Conservation (phyloP, 2,888 invertebrate genomes). For the Zaprionus obscuricornis region DNA sequence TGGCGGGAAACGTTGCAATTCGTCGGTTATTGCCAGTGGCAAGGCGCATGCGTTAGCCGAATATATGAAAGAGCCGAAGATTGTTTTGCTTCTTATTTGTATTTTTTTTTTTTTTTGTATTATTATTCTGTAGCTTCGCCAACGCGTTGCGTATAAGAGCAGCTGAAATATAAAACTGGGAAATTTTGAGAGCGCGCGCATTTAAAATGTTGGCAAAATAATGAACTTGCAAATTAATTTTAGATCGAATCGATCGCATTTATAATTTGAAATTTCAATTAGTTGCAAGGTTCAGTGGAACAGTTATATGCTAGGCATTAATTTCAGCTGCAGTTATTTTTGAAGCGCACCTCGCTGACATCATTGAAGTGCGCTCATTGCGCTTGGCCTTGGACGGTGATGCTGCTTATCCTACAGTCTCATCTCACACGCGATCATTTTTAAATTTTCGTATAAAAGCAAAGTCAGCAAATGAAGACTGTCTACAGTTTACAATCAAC, state of each 20-base stretch:
- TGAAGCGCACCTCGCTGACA: too few relatives aligned
- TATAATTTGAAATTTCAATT: slow-evolving; percentile 37
- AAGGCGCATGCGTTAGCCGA: slow-evolving; percentile 58
- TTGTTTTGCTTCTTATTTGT: slow-evolving; percentile 6
- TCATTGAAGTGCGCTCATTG: not conserved
- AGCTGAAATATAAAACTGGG: too few relatives aligned
- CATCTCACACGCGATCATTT: slow-evolving; percentile 11
- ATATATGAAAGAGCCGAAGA: not conserved
- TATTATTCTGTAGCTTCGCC: too few relatives aligned
- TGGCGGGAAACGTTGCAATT: slow-evolving; percentile 76
- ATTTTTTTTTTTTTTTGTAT: too few relatives aligned
- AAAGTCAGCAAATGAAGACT: too few relatives aligned
- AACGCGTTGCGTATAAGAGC: not conserved
- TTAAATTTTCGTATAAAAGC: slow-evolving; percentile 35
- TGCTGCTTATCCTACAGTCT: not conserved
- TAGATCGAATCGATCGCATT: too few relatives aligned
- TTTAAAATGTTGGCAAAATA: not conserved
- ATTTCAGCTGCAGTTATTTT: too few relatives aligned
- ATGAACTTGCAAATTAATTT: slow-evolving; percentile 5
- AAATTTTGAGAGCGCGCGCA: slow-evolving; percentile 41
- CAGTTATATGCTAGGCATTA: too few relatives aligned
- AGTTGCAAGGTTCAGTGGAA: not conserved
- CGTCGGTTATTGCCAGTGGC: slow-evolving; percentile 42
- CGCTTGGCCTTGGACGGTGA: not conserved
- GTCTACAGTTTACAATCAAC: slow-evolving; percentile 7